These are phyloP conservation scores for Petroica traversi DNA, from an alignment of 2,113 vertebrate species.

Conservation along the genomic window DNA sequence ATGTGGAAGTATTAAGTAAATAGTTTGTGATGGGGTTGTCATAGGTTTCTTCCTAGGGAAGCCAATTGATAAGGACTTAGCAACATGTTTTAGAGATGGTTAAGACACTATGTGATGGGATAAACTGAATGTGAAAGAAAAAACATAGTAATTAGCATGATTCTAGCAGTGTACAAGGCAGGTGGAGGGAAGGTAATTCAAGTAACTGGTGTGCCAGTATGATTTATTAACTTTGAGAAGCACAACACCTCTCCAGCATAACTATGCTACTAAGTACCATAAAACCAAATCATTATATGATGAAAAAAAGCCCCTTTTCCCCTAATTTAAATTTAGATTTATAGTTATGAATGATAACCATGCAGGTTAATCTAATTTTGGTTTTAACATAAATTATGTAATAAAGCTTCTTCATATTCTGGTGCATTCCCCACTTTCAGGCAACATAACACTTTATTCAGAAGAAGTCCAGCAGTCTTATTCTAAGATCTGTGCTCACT, in stretches of 20 bases:
- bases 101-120: background rate
- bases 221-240: background rate
- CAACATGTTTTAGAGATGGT: background rate
- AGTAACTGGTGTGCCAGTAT: background rate
- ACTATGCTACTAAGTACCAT: background rate
- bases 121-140: background rate
- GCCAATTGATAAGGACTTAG: background rate
- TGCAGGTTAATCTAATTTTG: background rate
- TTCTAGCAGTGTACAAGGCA: background rate
- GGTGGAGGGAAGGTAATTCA: background rate
- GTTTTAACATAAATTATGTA: background rate
- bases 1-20: background rate
- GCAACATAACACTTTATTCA: background rate
- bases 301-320: background rate
- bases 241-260: background rate
- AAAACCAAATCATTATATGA: background rate
- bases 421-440: background rate
- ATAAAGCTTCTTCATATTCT: slow-evolving; percentile 10
- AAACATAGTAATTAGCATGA: background rate
- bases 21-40: background rate
- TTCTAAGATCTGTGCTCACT: background rate
- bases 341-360: background rate
- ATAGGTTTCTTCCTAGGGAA: background rate
- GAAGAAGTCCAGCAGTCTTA: background rate
- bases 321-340: background rate